Evolutionary conservation across 1,140 invertebrate species (phyloP).

Genomic region (Mesaphorura yosii): DNA sequence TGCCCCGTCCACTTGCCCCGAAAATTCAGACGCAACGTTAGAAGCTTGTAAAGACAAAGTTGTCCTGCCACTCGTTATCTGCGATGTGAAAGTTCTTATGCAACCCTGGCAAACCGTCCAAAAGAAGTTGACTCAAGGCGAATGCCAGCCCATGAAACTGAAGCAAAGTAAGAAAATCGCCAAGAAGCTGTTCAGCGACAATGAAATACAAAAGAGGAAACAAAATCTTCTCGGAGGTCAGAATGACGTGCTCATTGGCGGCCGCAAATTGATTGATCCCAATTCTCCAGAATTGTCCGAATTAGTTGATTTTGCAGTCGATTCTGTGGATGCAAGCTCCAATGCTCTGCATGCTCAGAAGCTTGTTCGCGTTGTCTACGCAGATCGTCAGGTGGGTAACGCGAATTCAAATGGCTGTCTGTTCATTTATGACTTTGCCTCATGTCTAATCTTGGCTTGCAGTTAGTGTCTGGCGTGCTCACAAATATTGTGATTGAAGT

Average conservation of each 20-base stretch:
- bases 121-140: conserved; percentile 25
- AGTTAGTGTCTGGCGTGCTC: conserved; percentile 24
- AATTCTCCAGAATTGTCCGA: conserved; percentile 35
- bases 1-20: conserved; percentile 33
- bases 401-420: not conserved
- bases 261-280: conserved; percentile 22
- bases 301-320: conserved; percentile 35
- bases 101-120: conserved; percentile 30
- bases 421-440: conserved; percentile 5
- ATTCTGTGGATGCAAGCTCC: conserved; percentile 34
- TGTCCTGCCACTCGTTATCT: conserved; percentile 13
- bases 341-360: conserved; percentile 35
- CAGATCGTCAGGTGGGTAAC: conserved; percentile 11
- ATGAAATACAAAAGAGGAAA: conserved; percentile 1
- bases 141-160: conserved; percentile 23
- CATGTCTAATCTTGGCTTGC: not conserved
- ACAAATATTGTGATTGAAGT: conserved; percentile 32
- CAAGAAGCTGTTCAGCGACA: conserved; percentile 6
- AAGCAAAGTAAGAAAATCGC: conserved; percentile 25
- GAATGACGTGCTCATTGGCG: conserved; percentile 31
- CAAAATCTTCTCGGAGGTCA: conserved; percentile 3
- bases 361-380: conserved; percentile 18
- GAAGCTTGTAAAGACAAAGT: conserved; percentile 26
- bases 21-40: conserved; percentile 23
- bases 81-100: conserved; percentile 26